phyloP scores from a whole-genome alignment of 2,797 vertebrate species.

The Neoniphon sammara region DNA sequence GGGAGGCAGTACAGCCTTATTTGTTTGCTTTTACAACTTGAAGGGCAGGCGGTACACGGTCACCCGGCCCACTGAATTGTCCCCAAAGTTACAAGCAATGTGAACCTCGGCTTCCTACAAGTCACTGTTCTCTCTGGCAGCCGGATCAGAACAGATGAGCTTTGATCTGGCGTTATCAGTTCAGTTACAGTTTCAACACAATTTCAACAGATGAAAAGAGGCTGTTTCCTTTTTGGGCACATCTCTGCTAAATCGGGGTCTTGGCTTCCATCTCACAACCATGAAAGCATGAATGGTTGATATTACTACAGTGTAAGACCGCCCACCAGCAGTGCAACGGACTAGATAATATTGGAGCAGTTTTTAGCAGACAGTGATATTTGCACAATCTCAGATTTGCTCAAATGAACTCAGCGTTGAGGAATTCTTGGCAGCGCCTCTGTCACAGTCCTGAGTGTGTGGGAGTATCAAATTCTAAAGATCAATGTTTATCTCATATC shows the following conservation, averaged over 20 bases:
- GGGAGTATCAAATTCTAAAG: conserved; percentile 14
- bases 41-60: conserved; percentile 77
- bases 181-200: conserved; percentile 14
- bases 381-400: conserved; percentile 30
- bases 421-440: conserved; percentile 12
- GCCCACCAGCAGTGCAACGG: conserved; percentile 31
- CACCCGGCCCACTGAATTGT: conserved; percentile 66
- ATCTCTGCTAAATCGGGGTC: conserved; percentile 27
- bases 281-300: conserved; percentile 43
- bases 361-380: conserved; percentile 34
- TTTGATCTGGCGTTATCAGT: conserved; percentile 36
- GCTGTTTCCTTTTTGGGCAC: conserved; percentile 35
- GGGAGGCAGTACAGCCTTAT: conserved; percentile 73
- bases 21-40: conserved; percentile 82
- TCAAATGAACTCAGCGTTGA: conserved; percentile 23
- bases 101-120: conserved; percentile 13
- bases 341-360: conserved; percentile 27
- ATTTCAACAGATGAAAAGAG: conserved; percentile 30
- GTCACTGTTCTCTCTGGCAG: conserved; percentile 34
- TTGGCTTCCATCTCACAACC: conserved; percentile 27
- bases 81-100: conserved; percentile 61
- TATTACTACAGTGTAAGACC: conserved; percentile 33
- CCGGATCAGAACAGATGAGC: conserved; percentile 38
- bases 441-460: background rate
- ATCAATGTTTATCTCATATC: conserved; percentile 9